Evolutionary conservation across 1,140 invertebrate genomes (phyloP), one percentile per base, ranked within the genome.

Genomic region (Hyphantria cunea): DNA sequence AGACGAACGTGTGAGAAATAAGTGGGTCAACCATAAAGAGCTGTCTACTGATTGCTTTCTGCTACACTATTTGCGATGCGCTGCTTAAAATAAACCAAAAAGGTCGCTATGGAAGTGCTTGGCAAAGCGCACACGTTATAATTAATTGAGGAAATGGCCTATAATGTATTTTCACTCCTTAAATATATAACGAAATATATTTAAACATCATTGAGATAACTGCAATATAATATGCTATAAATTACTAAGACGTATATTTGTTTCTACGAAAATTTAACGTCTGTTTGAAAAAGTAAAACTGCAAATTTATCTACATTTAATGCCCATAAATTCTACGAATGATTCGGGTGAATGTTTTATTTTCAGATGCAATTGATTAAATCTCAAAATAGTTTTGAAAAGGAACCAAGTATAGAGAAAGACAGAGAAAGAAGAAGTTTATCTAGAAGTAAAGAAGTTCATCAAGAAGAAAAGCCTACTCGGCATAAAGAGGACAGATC

Each of bases 281-380:
- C n/a, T n/a, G n/a, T n/a, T n/a, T n/a, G n/a, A n/a, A n/a, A n/a
- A n/a, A n/a, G n/a, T n/a, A n/a, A n/a, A n/a, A n/a, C n/a, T n/a
- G n/a, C n/a, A n/a, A n/a, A n/a, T n/a, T n/a, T n/a, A n/a, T n/a
- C n/a, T n/a, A n/a, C n/a, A n/a, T n/a, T n/a, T n/a, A n/a, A n/a
- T n/a, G n/a, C n/a, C n/a, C n/a, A n/a, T n/a, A n/a, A n/a, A n/a
- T n/a, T n/a, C n/a, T n/a, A n/a, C n/a, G n/a, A n/a, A n/a, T n/a
- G n/a, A n/a, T n/a, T n/a, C n/a, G n/a, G n/a, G n/a, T n/a, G n/a
- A n/a, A n/a, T n/a, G n/a, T n/a, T n/a, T n/a, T 5, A 13, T 48
- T 84, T 80, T 54, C 73, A 92, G 92, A 93, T 93, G 93, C 91
- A 93, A 76, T 78, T 93, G 58, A 82, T 93, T 12, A 93, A 93